A percentile compares a stretch with the other conserved stretches of the same genome.
Conservation (phyloP, 2,797 vertebrate genomes). For the Naso thynnoides region DNA sequence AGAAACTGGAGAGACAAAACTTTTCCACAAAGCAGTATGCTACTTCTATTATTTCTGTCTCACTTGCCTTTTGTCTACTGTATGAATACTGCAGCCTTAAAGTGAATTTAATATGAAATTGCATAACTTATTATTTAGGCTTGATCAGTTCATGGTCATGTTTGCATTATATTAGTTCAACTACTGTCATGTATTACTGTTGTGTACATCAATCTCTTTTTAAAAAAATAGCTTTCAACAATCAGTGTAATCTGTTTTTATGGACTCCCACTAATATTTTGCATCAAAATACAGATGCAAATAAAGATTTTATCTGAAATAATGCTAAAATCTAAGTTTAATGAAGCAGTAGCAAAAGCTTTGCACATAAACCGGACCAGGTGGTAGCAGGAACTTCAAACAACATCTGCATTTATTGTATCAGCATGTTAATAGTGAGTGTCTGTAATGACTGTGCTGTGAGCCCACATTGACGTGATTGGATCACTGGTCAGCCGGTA, state of each 20-base stretch:
- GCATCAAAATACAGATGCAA: not conserved
- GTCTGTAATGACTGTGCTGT: not conserved
- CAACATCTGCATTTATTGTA: not conserved
- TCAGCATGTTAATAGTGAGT: not conserved
- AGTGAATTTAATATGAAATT: not conserved
- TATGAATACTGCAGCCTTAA: not conserved
- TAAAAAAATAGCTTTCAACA: too few species aligned
- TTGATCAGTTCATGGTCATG: not conserved
- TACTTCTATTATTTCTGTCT: conserved; percentile 11
- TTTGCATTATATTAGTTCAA: not conserved
- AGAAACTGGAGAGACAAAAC: not conserved
- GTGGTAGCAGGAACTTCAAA: not conserved
- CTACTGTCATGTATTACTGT: not conserved
- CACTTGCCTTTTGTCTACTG: not conserved
- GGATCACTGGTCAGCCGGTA: conserved; percentile 2
- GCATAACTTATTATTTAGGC: not conserved
- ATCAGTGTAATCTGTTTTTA: not conserved
- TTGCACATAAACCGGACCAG: too few species aligned
- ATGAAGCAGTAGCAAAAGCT: not conserved
- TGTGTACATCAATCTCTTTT: too few species aligned
- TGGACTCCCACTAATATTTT: not conserved
- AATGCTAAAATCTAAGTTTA: not conserved
- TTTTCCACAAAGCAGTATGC: conserved; percentile 12
- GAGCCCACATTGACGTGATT: not conserved
- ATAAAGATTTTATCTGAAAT: not conserved